A percentile compares a stretch with the other conserved stretches of the same genome.
Evolutionary conservation across 2,888 invertebrate genomes (phyloP).

Genomic region (Calliopum simillimum): DNA sequence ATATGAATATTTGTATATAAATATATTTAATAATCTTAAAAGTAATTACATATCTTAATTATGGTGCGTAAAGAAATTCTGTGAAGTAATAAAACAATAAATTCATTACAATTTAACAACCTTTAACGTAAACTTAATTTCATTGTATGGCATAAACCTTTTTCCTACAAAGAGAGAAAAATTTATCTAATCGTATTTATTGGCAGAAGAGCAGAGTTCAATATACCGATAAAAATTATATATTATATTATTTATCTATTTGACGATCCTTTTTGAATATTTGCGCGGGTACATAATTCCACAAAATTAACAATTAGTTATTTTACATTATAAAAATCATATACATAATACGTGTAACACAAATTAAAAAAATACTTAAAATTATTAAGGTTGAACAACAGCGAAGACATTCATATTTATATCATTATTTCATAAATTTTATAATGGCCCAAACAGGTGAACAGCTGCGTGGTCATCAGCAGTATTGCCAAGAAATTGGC

Average conservation of each 20-base stretch:
- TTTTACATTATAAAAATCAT: constrained; percentile 1
- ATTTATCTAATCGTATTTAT: constrained; percentile 30
- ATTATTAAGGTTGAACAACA: constrained; percentile 61
- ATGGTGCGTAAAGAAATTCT: constrained; percentile 7
- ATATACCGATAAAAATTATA: constrained; percentile 6
- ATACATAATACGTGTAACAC: not conserved
- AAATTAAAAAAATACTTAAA: constrained; percentile 1
- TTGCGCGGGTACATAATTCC: constrained; percentile 5
- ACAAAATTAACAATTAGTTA: not conserved
- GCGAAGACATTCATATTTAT: constrained; percentile 60
- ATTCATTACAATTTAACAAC: no score
- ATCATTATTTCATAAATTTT: constrained; percentile 44
- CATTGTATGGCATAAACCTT: not conserved
- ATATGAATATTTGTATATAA: not conserved
- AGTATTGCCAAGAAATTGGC: constrained; percentile 83
- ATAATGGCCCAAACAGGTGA: constrained; percentile 82
- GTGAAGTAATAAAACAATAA: not conserved
- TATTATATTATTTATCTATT: not conserved
- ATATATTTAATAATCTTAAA: not conserved
- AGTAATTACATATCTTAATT: constrained; percentile 5
- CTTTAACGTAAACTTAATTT: not conserved
- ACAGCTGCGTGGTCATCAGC: constrained; percentile 79
- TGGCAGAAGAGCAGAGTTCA: constrained; percentile 5
- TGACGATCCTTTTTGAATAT: constrained; percentile 9
- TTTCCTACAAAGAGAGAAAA: constrained; percentile 9